Evolutionary conservation across 53 echinoderm and acorn worm genomes (phyloP), one percentile per base, ranked within the genome.

Genomic region (Pentamera pediparva): DNA sequence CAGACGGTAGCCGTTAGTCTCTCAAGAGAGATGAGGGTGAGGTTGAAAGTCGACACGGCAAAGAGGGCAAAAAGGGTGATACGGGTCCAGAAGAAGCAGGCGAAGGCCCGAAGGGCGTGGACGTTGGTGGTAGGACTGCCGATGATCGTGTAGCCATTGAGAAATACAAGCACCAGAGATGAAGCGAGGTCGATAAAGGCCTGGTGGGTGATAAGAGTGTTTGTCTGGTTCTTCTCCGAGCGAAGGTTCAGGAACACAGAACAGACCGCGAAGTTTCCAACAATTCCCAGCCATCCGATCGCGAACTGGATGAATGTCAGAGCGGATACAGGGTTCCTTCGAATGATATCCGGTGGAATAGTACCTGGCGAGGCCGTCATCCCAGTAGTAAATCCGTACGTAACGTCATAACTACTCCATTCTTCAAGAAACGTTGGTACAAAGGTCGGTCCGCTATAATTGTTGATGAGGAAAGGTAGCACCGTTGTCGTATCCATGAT

Each of bases 21-120:
- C 41, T 92, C 92, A 12, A 88, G 5, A 3, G 92, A 92, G 13
- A 92, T 83, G 6, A 80, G 81, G 9, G 82, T 82, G 37, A 92
- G 76, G 65, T 92, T 92, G 59, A 79, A 79, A 11, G 89, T 89
- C 1, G 92, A 92, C 8, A 85, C 74, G 4, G 89, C 77, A 27
- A 89, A 92, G 8, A 75, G 35, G 9, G 69, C 69, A 27, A 82
- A 92, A 12, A 92, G 48, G 19, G 73, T 72, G 54, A 53, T 32
- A 8, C 52, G 32, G 8, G 52, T 53, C 73, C 73, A 72, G 19
- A 51, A 15, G 26, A 35, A 72, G 32, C 73, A 72, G 8, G 37
- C 55, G 37, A 72, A 53, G 19, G 36, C 34, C 17, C 53, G 52
- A 5, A 72, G 24, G 28, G 45, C 79, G 79, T 13, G 51, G 43